Evolutionary conservation across 1,140 invertebrate genomes (phyloP).

Genomic region (Sitodiplosis mosellana): DNA sequence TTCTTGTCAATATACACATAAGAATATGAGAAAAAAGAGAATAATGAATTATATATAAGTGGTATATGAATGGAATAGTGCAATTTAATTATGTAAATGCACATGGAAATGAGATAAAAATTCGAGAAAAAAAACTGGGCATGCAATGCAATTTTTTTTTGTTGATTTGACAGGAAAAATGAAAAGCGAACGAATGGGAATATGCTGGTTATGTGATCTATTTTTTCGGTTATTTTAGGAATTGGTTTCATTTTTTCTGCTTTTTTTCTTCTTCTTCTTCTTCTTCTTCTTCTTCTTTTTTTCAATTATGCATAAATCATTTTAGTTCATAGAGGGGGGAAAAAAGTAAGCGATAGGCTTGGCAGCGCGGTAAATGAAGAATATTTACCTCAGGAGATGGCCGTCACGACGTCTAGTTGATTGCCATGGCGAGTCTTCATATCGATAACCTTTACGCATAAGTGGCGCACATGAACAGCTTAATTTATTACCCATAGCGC

Average conservation of each 20-base stretch:
- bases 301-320: neutral
- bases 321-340: neutral
- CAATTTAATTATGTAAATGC: too few species aligned
- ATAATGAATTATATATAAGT: too few species aligned
- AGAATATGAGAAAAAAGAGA: too few species aligned
- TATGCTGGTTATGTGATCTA: too few species aligned
- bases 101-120: too few species aligned
- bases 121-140: too few species aligned
- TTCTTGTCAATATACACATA: too few species aligned
- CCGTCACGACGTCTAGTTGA: conserved; percentile 68
- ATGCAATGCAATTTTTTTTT: too few species aligned
- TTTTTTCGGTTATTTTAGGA: too few species aligned
- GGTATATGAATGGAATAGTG: too few species aligned
- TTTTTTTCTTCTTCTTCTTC: neutral
- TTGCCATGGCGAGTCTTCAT: conserved; percentile 86
- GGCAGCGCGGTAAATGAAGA: neutral
- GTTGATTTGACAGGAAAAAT: too few species aligned
- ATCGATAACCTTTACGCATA: conserved; percentile 81
- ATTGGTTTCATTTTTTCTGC: neutral
- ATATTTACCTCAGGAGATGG: conserved; percentile 69
- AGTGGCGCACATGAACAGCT: conserved; percentile 87
- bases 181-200: too few species aligned
- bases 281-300: neutral
- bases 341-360: neutral
- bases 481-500: conserved; percentile 84